phyloP scores from a whole-genome alignment of 2,888 invertebrate genomes.

The Tipula vernalis region DNA sequence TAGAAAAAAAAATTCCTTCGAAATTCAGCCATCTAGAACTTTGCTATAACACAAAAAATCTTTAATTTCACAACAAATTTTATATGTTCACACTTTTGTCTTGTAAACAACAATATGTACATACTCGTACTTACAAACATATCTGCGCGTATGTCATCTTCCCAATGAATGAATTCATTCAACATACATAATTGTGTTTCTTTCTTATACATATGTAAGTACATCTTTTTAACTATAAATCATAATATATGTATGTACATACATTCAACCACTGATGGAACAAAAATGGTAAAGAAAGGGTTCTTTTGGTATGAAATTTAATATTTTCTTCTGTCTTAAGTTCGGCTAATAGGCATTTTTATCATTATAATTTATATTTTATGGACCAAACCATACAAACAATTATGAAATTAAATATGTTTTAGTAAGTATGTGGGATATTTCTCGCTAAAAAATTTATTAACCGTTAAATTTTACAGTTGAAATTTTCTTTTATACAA shows the following conservation, averaged over 20 bases:
- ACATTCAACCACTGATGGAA: not conserved
- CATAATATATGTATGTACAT: not conserved
- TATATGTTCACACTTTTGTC: not conserved
- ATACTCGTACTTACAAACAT: no score
- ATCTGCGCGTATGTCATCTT: not conserved
- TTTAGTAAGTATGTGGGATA: not conserved
- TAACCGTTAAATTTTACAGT: not conserved
- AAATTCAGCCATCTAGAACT: not conserved
- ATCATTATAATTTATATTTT: not conserved
- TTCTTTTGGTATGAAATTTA: not conserved
- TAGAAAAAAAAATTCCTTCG: not conserved
- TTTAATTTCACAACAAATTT: not conserved
- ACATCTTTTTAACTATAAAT: not conserved
- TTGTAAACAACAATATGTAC: not conserved
- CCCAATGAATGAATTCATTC: not conserved
- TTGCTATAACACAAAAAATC: not conserved
- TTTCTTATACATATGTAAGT: not conserved
- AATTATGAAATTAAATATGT: not conserved
- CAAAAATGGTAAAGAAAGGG: not conserved
- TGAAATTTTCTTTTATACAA: not conserved
- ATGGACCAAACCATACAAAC: not conserved
- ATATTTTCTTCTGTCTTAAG: not conserved
- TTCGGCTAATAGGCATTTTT: not conserved
- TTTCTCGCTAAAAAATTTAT: conserved; percentile 1
- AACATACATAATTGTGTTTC: not conserved